Base-by-base conservation (phyloP, 2,888 invertebrate species). In the Strigamia transsilvanica region DNA sequence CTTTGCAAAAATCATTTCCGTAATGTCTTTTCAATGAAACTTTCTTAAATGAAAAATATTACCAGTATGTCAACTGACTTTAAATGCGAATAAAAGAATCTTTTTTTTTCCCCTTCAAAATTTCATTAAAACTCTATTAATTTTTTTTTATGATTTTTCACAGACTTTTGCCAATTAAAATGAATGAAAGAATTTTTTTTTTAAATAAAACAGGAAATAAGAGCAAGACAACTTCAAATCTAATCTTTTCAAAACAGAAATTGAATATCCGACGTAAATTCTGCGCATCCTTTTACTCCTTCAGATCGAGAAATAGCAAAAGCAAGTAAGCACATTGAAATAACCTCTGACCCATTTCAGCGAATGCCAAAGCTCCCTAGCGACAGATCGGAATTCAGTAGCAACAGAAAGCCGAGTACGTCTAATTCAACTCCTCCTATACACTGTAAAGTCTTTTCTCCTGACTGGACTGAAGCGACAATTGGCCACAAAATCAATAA, bases 401-500 rank as follows among this genome's bases (percentile, higher is more conserved):
- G 73, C 73, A 73, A 73, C 73, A 73, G 73, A 73, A 73, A 73
- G 73, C 27, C 73, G 73, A 73, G 73, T 38, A 38, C 38, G 38
- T 27, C 73, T 73, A 73, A 73, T 73, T 73, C 73, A 73, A 73
- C 73, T 73, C 32, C 73, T 73, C 73, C 32, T 32, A 23, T 73
- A 32, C 13, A 27, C 73, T 73, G 27, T n/a, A 73, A 73, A 73
- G 73, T 73, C 73, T 73, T 61, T 32, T 73, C 73, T 73, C 73
- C 73, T 32, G 73, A 73, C 73, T 73, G 73, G 73, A 73, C 73
- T 15, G 32, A 13, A 73, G 73, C 73, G 73, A 73, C 73, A 73
- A 73, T 73, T 73, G 73, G 73, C 73, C 73, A 73, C 73, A 73
- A 73, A 73, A 73, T 73, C 73, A 73, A 73, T 73, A 73, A 73